Evolutionary conservation across 23 tunicate species (phyloP).

Genomic region (Oikopleura albicans): DNA sequence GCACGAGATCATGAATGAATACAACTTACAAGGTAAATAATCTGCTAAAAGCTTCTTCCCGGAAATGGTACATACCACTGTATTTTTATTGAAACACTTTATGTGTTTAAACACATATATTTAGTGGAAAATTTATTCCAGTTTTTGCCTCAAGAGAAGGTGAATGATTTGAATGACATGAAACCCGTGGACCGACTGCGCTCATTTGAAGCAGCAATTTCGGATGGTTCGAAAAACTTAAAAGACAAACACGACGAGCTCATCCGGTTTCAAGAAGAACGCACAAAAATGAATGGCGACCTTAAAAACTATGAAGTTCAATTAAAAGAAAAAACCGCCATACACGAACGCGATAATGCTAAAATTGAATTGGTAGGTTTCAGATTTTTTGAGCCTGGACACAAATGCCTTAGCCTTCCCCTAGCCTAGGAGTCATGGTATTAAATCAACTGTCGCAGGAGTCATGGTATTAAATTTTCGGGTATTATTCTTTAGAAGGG

Average conservation of each 20-base stretch:
- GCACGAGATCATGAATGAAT: too few relatives aligned
- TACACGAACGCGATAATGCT: neutral
- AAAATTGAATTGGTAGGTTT: too few relatives aligned
- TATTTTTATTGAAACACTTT: too few relatives aligned
- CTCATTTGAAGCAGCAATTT: neutral
- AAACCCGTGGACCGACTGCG: neutral
- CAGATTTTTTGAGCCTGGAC: too few relatives aligned
- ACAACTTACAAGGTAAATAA: too few relatives aligned
- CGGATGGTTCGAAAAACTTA: neutral
- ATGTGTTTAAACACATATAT: conserved; percentile 31
- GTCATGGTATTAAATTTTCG: too few relatives aligned
- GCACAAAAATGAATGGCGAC: neutral
- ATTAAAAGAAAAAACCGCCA: neutral
- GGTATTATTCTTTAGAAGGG: too few relatives aligned
- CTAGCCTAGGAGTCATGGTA: too few relatives aligned
- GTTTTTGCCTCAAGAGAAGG: conserved; percentile 70
- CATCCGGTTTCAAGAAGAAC: neutral
- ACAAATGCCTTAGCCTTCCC: too few relatives aligned
- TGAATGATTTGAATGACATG: conserved; percentile 31
- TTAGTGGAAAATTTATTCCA: conserved; percentile 49
- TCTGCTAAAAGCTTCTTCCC: too few relatives aligned
- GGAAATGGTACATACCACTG: too few relatives aligned
- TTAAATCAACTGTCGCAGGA: too few relatives aligned
- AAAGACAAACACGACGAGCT: neutral
- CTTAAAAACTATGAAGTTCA: neutral